phyloP scores from a whole-genome alignment of 2,888 invertebrate genomes.

The Sesamia inferens region DNA sequence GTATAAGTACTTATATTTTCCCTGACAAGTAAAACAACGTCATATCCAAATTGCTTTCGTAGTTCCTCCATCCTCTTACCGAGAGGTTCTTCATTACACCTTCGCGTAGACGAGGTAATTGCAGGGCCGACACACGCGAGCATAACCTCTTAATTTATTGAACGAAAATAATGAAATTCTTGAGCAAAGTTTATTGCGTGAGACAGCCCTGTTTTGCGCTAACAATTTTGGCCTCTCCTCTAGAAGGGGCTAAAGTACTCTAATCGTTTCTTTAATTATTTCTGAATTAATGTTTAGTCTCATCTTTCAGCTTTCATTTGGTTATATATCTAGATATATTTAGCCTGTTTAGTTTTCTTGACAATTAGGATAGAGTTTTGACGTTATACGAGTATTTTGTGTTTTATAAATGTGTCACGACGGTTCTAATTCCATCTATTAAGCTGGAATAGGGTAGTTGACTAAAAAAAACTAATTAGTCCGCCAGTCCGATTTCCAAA shows the following conservation, averaged over 20 bases:
- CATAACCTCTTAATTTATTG: slow-evolving; percentile 90
- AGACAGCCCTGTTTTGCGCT: slow-evolving; percentile 87
- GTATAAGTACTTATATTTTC: slow-evolving; percentile 8
- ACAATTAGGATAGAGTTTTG: background rate
- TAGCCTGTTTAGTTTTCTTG: slow-evolving; percentile 6
- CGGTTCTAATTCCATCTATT: too few relatives aligned
- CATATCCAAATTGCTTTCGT: slow-evolving; percentile 70
- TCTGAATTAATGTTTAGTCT: slow-evolving; percentile 84
- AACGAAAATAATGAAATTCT: slow-evolving; percentile 90
- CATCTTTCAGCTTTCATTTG: slow-evolving; percentile 74
- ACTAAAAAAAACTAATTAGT: too few relatives aligned
- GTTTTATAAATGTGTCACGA: background rate
- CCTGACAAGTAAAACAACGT: slow-evolving; percentile 38
- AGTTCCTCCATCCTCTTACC: slow-evolving; percentile 64
- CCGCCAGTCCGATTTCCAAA: too few relatives aligned
- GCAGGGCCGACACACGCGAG: slow-evolving; percentile 89
- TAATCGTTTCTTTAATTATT: slow-evolving; percentile 89
- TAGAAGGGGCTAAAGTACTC: slow-evolving; percentile 71
- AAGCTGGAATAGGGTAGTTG: too few relatives aligned
- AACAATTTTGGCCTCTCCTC: slow-evolving; percentile 83
- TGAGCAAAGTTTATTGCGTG: slow-evolving; percentile 87
- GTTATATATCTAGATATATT: slow-evolving; percentile 57
- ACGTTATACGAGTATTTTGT: background rate
- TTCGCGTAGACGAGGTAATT: slow-evolving; percentile 85
- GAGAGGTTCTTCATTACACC: slow-evolving; percentile 87